Percentiles rank a stretch among this genome's conserved stretches.
Conservation (phyloP, 2,797 vertebrate genomes). For the Spizella passerina region DNA sequence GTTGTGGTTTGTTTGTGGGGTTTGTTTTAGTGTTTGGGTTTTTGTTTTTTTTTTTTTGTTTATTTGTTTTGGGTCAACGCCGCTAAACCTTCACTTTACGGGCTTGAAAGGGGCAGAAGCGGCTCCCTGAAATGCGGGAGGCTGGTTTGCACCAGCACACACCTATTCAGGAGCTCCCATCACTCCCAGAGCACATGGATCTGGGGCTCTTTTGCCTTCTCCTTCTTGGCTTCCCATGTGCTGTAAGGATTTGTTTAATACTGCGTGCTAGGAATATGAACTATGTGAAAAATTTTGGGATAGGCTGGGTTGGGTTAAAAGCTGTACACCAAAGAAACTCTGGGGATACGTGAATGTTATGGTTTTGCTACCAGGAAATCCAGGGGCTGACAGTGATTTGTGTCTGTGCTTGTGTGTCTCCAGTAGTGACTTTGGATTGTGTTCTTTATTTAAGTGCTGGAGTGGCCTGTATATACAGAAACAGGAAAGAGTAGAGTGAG, state of each 20-base stretch:
- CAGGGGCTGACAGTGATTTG: not conserved
- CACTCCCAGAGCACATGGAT: accelerated
- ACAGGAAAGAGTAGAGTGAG: not conserved
- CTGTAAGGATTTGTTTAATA: not conserved
- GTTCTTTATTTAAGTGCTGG: not conserved
- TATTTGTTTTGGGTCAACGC: not conserved
- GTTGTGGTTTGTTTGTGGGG: not conserved
- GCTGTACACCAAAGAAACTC: not conserved
- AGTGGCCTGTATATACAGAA: not conserved
- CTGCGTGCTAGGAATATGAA: not conserved
- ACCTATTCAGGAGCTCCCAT: not conserved
- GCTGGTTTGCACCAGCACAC: accelerated
- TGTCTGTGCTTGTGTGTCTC: not conserved
- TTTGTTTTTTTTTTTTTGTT: not conserved
- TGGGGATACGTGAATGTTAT: accelerated
- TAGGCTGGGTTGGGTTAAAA: not conserved
- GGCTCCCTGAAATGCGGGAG: accelerated
- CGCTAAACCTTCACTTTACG: no score
- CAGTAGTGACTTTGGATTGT: not conserved
- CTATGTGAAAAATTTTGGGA: not conserved
- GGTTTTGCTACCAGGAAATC: not conserved
- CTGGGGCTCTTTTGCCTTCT: not conserved
- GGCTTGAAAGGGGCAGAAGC: not conserved
- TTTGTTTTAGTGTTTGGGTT: accelerated
- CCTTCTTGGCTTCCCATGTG: not conserved